phyloP scores from a whole-genome alignment of 2,888 invertebrate species.

The Hemaris fuciformis region DNA sequence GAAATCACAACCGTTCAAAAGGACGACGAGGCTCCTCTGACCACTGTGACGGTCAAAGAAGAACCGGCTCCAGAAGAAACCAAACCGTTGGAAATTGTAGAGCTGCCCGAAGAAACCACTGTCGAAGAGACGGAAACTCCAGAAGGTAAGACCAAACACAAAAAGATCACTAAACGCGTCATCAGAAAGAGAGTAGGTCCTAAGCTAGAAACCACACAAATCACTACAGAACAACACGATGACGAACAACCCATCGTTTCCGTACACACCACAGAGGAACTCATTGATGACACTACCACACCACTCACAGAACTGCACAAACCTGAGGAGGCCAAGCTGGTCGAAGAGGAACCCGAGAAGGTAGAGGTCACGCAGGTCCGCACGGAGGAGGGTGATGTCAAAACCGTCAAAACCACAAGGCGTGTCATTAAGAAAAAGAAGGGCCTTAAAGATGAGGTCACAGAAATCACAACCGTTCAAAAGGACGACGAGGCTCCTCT shows the following conservation, averaged over 20 bases:
- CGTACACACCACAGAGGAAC: slow-evolving; percentile 39
- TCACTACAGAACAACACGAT: slow-evolving; percentile 18
- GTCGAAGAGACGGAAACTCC: slow-evolving; percentile 21
- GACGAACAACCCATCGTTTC: slow-evolving; percentile 44
- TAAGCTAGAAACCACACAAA: slow-evolving; percentile 10
- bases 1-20: slow-evolving; percentile 31
- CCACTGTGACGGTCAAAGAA: slow-evolving; percentile 7
- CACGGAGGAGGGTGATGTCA: slow-evolving; percentile 47
- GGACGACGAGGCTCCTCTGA: slow-evolving; percentile 32
- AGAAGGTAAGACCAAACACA: slow-evolving; percentile 40
- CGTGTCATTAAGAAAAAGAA: slow-evolving; percentile 65
- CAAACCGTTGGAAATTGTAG: not conserved
- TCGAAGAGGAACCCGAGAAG: slow-evolving; percentile 42
- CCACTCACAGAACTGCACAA: slow-evolving; percentile 27
- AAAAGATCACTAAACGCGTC: slow-evolving; percentile 32
- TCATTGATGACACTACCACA: slow-evolving; percentile 34
- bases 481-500: slow-evolving; percentile 53
- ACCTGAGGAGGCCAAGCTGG: slow-evolving; percentile 35
- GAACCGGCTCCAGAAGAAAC: not conserved
- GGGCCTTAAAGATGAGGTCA: slow-evolving; percentile 63
- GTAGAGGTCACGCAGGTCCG: slow-evolving; percentile 58
- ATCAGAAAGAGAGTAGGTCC: slow-evolving; percentile 37
- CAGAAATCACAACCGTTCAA: slow-evolving; percentile 32
- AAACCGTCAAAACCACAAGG: slow-evolving; percentile 55
- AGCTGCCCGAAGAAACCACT: slow-evolving; percentile 28